Evolutionary conservation across 2,797 vertebrate genomes (phyloP).

Genomic region (Melanotaenia parkinsoni): DNA sequence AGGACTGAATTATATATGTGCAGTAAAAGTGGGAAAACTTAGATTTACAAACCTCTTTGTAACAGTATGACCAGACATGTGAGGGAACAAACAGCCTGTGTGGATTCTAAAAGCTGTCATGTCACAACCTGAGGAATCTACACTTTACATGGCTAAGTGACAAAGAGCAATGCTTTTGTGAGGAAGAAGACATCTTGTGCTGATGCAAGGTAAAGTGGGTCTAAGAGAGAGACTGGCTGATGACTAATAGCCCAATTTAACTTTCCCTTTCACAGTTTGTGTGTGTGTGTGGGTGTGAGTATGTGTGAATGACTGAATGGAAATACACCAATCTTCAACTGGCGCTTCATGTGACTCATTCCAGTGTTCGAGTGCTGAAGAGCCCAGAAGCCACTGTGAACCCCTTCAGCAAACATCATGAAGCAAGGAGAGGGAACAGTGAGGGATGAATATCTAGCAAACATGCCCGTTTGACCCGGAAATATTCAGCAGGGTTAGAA

Average conservation of each 20-base stretch:
- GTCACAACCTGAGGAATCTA: constrained; percentile 31
- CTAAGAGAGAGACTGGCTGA: constrained; percentile 35
- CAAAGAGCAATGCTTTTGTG: constrained; percentile 36
- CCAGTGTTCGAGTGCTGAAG: constrained; percentile 48
- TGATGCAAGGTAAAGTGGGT: constrained; percentile 24
- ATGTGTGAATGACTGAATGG: constrained; percentile 40
- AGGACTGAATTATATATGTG: constrained; percentile 41
- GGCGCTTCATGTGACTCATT: constrained; percentile 59
- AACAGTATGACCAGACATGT: constrained; percentile 17
- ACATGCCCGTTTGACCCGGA: constrained; percentile 79
- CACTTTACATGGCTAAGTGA: constrained; percentile 14
- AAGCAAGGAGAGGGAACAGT: constrained; percentile 25
- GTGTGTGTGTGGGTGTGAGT: constrained; percentile 7
- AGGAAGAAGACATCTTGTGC: constrained; percentile 7
- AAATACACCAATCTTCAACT: constrained; percentile 44
- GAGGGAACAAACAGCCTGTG: constrained; percentile 41
- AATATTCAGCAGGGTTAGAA: constrained; percentile 66
- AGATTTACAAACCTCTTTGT: constrained; percentile 13
- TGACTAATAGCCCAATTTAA: constrained; percentile 36
- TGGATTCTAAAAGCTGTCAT: constrained; percentile 49
- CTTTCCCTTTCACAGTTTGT: constrained; percentile 20
- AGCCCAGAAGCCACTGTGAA: constrained; percentile 59
- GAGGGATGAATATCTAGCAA: constrained; percentile 59
- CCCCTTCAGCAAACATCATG: constrained; percentile 67
- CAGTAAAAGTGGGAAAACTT: constrained; percentile 34